phyloP scores from a whole-genome alignment of 1,140 invertebrate species.

The Tachypleus tridentatus region DNA sequence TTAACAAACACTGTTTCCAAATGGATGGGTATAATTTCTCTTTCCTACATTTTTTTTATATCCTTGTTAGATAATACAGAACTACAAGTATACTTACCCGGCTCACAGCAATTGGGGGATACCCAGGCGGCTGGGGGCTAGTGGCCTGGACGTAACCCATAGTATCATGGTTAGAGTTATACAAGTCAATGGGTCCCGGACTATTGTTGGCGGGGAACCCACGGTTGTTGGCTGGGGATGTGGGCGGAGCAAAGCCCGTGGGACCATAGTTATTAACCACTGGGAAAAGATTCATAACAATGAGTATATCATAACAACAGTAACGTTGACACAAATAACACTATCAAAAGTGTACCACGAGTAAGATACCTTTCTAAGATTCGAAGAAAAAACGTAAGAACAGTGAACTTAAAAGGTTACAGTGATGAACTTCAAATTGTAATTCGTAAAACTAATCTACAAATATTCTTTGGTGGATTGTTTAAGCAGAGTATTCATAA shows the following conservation, averaged over 20 bases:
- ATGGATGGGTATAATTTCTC: neutral
- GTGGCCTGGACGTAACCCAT: constrained; percentile 82
- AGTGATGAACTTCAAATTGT: too few species aligned
- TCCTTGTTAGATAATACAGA: neutral
- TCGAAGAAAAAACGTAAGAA: too few species aligned
- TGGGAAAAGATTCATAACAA: constrained; percentile 32
- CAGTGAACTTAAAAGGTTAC: too few species aligned
- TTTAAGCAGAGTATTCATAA: too few species aligned
- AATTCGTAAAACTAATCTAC: too few species aligned
- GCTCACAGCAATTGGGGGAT: constrained; percentile 63
- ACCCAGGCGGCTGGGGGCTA: constrained; percentile 72
- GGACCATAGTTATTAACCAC: constrained; percentile 85
- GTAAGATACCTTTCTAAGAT: too few species aligned
- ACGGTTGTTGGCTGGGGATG: constrained; percentile 53
- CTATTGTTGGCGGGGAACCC: constrained; percentile 74
- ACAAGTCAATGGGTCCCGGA: constrained; percentile 63
- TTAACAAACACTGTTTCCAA: neutral
- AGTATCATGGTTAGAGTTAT: constrained; percentile 61
- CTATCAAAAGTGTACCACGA: too few species aligned
- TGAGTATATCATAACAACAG: too few species aligned
- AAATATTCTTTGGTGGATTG: too few species aligned
- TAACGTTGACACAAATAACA: too few species aligned
- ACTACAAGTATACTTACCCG: constrained; percentile 42
- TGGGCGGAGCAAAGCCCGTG: constrained; percentile 53
- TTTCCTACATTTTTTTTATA: neutral